Evolutionary conservation across 2,797 vertebrate species (phyloP).

Genomic region (Acanthurus leucopareius): DNA sequence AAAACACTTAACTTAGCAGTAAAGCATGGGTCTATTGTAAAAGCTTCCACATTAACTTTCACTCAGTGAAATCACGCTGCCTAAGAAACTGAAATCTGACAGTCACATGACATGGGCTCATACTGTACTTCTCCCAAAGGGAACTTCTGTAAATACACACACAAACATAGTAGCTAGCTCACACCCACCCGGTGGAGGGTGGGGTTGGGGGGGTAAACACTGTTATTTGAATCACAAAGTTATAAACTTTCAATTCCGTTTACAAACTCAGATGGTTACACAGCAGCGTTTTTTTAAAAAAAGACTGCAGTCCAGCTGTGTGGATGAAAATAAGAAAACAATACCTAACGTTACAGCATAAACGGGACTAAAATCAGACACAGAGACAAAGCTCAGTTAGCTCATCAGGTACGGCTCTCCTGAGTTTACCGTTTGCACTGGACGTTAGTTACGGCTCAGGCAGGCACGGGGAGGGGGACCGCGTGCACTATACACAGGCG

Average conservation of each 20-base stretch:
- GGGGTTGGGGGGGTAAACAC: too few species aligned
- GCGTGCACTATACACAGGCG: background rate
- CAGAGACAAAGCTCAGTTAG: background rate
- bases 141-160: background rate
- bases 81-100: background rate
- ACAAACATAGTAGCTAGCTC: background rate
- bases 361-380: too few species aligned
- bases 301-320: too few species aligned
- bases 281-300: too few species aligned
- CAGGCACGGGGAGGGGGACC: slow-evolving; percentile 27
- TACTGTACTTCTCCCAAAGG: background rate
- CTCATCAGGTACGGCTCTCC: background rate
- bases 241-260: slow-evolving; percentile 23
- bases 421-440: background rate
- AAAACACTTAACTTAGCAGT: too few species aligned
- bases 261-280: too few species aligned
- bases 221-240: background rate
- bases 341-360: too few species aligned
- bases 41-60: background rate
- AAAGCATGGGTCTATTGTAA: too few species aligned
- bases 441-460: slow-evolving; percentile 2
- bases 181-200: background rate
- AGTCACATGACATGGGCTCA: slow-evolving; percentile 10
- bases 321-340: background rate
- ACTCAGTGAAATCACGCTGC: background rate